A percentile compares a stretch with the other conserved stretches of the same genome.
These are phyloP conservation scores for Eolophus roseicapilla DNA, from an alignment of 2,113 vertebrate genomes.

Conservation along the genomic window DNA sequence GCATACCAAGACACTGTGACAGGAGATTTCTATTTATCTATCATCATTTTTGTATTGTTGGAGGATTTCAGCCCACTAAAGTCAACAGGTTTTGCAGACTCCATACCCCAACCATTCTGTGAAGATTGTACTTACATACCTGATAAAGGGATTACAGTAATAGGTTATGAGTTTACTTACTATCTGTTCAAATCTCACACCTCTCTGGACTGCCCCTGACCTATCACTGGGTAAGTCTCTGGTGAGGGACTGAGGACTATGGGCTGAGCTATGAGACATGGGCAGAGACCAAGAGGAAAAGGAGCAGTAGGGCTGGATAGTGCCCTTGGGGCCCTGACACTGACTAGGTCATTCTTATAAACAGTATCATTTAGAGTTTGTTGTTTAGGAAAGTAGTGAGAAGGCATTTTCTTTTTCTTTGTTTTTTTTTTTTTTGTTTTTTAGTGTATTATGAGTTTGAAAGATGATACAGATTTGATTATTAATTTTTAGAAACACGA, in stretches of 20 bases:
- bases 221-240: fast-evolving
- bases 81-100: neutral
- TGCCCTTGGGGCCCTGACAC: fast-evolving
- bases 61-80: neutral
- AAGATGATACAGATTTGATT: neutral
- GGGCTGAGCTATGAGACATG: too few species aligned
- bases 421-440: neutral
- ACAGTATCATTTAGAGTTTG: neutral
- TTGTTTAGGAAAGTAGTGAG: neutral
- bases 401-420: neutral
- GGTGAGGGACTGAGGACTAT: neutral
- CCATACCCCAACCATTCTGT: fast-evolving
- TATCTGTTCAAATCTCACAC: neutral
- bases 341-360: neutral
- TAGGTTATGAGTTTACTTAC: neutral
- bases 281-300: neutral
- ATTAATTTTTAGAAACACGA: neutral
- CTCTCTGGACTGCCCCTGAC: fast-evolving
- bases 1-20: neutral
- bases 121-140: fast-evolving
- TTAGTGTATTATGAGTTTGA: neutral
- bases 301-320: neutral
- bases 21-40: neutral
- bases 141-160: neutral
- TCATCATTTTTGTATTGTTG: neutral